phyloP scores from a whole-genome alignment of 1,140 invertebrate genomes.

The Asobara japonica region DNA sequence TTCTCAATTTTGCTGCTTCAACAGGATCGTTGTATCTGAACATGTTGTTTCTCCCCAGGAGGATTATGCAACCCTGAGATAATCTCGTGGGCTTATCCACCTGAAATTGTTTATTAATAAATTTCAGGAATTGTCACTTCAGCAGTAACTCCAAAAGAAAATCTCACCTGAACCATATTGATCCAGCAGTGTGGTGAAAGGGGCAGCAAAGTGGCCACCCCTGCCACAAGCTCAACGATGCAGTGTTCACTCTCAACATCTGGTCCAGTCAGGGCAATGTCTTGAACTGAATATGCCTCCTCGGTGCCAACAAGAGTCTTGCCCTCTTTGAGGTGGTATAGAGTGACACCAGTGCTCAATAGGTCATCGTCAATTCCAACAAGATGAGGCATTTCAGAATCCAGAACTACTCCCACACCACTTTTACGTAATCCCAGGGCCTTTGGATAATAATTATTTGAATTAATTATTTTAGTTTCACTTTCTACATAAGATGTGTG shows the following conservation, averaged over 20 bases:
- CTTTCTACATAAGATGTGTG: too few relatives aligned
- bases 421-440: slow-evolving; percentile 86
- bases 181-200: slow-evolving; percentile 82
- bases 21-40: slow-evolving; percentile 94
- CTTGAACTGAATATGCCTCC: slow-evolving; percentile 72
- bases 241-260: slow-evolving; percentile 89
- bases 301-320: slow-evolving; percentile 81
- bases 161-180: slow-evolving; percentile 74
- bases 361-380: slow-evolving; percentile 93
- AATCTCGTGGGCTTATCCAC: slow-evolving; percentile 79
- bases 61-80: slow-evolving; percentile 84
- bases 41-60: slow-evolving; percentile 89
- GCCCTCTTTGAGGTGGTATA: slow-evolving; percentile 90
- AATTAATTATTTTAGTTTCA: too few relatives aligned
- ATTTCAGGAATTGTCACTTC: background rate
- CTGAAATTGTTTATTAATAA: background rate
- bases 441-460: too few relatives aligned
- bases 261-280: slow-evolving; percentile 81
- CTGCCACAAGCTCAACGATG: slow-evolving; percentile 77
- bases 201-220: slow-evolving; percentile 81
- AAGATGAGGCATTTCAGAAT: slow-evolving; percentile 91
- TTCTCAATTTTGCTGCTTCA: slow-evolving; percentile 86
- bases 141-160: background rate
- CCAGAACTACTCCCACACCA: slow-evolving; percentile 88
- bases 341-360: slow-evolving; percentile 87